Evolutionary conservation across 2,113 vertebrate species (phyloP).

Genomic region (Centrocercus urophasianus): DNA sequence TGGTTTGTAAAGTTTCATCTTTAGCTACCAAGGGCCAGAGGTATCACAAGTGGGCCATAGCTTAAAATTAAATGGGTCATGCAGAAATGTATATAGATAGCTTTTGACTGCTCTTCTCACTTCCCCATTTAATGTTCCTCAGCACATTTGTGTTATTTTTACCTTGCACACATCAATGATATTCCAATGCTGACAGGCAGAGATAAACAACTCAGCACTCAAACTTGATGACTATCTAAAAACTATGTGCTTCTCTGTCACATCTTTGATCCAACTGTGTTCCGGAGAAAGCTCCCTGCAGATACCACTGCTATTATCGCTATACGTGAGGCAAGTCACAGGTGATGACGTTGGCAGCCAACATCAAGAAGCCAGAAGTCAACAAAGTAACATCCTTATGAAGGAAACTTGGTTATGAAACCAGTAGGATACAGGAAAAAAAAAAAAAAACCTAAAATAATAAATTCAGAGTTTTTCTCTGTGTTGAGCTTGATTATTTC

Average conservation of each 20-base stretch:
- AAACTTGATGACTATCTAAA: slow-evolving; percentile 4
- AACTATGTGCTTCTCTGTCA: background rate
- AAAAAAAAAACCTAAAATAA: background rate
- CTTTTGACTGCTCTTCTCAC: background rate
- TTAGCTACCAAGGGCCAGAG: background rate
- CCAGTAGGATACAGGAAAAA: background rate
- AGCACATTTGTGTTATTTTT: background rate
- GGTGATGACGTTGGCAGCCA: background rate
- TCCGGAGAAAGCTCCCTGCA: background rate
- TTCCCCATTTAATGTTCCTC: background rate
- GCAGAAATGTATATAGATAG: background rate
- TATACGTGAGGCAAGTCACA: background rate
- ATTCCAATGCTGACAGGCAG: background rate
- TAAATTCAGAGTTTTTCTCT: background rate
- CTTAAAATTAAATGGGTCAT: background rate
- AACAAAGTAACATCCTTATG: background rate
- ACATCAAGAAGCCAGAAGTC: background rate
- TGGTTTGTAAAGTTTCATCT: background rate
- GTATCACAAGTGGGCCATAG: background rate
- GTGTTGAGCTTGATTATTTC: fast-evolving
- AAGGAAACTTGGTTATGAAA: background rate
- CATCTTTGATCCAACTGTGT: background rate
- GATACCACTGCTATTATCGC: background rate
- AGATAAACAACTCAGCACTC: background rate
- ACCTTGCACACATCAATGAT: background rate